Percentiles rank a stretch among this genome's conserved stretches.
Conservation (phyloP, 2,113 vertebrate genomes). For the Coturnix japonica region DNA sequence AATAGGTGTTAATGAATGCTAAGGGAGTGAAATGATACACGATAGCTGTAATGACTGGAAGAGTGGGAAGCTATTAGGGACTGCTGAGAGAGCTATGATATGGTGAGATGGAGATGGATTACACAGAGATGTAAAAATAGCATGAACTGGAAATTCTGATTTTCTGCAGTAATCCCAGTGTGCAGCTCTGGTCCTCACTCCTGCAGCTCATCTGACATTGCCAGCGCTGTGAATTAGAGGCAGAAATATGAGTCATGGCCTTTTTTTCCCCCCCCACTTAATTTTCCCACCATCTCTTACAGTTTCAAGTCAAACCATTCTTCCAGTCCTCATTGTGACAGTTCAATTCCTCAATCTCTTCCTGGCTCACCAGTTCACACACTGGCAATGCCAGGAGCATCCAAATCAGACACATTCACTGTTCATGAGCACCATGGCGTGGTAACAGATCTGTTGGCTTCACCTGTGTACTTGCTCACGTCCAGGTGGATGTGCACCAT, state of each 20-base stretch:
- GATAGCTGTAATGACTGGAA: background rate
- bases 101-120: background rate
- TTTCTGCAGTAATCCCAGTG: background rate
- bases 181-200: background rate
- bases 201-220: background rate
- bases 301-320: background rate
- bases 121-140: background rate
- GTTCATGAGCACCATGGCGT: fast-evolving
- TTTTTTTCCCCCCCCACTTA: background rate
- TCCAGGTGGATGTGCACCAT: fast-evolving
- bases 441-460: background rate
- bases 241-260: background rate
- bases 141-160: background rate
- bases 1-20: background rate
- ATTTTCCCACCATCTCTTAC: background rate
- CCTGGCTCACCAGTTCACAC: background rate
- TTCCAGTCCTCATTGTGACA: background rate
- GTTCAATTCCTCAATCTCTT: background rate
- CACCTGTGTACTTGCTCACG: too few species aligned
- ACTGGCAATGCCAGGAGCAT: background rate
- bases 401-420: background rate
- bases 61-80: background rate
- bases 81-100: background rate
- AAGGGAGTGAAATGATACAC: background rate
- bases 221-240: background rate